Evolutionary conservation across 2,888 invertebrate species (phyloP), one percentile per base, ranked within the genome.

Genomic region (Baronia brevicornis): DNA sequence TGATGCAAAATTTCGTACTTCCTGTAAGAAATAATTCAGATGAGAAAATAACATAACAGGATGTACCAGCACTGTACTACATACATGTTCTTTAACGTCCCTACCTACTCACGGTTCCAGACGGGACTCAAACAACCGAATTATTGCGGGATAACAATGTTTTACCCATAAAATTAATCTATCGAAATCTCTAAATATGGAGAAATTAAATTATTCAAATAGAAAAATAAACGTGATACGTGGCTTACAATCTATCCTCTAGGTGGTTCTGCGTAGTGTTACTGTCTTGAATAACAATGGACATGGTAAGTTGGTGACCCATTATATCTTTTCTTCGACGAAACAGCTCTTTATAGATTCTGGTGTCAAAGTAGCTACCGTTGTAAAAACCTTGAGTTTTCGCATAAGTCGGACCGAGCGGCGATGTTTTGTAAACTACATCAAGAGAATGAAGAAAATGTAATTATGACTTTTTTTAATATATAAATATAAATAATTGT

Each of bases 251-350:
- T 36, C 67, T 48, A 36, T 74, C 64, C 30, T 79, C 73, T 11
- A 79, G 34, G 43, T 75, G 72, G 8, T 65, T 55, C 11, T 37
- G 41, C 0, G 73, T 61, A 0, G 49, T 46, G 36, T 79, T 79
- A 29, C 67, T 75, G 27, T 79, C 74, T 31, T 71, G 70, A 18
- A 80, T 63, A 1, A 71, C 73, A 19, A 70, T 69, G n/a, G 70
- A 51, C 65, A 78, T 72, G 1, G 63, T 71, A 3, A 80, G 37
- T 0, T 63, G 45, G 32, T 71, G 65, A 0, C 73, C 65, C 60
- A 56, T 66, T 4, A 77, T 39, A 39, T 80, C 53, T n/a, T 50
- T 44, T 1, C 79, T 54, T 28, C 79, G 51, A 9, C 65, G 47
- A 41, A 50, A 80, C 36, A 65, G 35, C 38, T 63, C 62, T 6